These are phyloP conservation scores for Spea bombifrons DNA, from an alignment of 2,113 vertebrate genomes.

Conservation along the genomic window DNA sequence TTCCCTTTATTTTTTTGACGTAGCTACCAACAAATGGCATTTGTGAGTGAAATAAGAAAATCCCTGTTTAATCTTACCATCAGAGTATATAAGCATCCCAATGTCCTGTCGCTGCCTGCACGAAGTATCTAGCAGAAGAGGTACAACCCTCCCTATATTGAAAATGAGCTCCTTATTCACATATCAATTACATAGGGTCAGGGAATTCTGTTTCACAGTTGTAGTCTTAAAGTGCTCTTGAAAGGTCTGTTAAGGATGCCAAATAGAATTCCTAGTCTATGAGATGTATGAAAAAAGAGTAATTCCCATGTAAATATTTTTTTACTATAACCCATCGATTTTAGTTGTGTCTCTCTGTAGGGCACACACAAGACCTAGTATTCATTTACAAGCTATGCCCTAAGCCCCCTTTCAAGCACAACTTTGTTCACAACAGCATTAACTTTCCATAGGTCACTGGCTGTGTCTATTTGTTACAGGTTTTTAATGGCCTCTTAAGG, in stretches of 20 bases:
- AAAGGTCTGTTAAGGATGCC: not conserved
- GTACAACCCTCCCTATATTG: too few species aligned
- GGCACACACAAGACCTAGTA: not conserved
- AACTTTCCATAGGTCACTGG: conserved; percentile 29
- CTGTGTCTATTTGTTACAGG: not conserved
- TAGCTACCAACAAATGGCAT: too few species aligned
- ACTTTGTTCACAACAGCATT: not conserved
- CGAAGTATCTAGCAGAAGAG: too few species aligned
- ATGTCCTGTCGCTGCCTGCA: too few species aligned
- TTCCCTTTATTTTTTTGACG: too few species aligned
- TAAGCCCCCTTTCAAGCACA: not conserved
- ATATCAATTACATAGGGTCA: too few species aligned
- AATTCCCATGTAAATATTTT: not conserved
- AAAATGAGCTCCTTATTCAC: too few species aligned
- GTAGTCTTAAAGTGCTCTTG: too few species aligned
- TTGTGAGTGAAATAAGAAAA: too few species aligned
- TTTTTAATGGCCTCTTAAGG: conserved; percentile 19
- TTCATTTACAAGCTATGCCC: not conserved
- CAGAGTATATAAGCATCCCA: too few species aligned
- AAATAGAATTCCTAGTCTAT: not conserved
- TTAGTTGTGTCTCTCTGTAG: not conserved
- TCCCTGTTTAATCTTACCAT: too few species aligned
- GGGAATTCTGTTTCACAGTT: too few species aligned
- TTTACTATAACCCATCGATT: not conserved
- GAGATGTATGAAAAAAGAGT: not conserved